These are phyloP conservation scores for Channallabes apus DNA, from an alignment of 2,797 vertebrate genomes.

Conservation along the genomic window DNA sequence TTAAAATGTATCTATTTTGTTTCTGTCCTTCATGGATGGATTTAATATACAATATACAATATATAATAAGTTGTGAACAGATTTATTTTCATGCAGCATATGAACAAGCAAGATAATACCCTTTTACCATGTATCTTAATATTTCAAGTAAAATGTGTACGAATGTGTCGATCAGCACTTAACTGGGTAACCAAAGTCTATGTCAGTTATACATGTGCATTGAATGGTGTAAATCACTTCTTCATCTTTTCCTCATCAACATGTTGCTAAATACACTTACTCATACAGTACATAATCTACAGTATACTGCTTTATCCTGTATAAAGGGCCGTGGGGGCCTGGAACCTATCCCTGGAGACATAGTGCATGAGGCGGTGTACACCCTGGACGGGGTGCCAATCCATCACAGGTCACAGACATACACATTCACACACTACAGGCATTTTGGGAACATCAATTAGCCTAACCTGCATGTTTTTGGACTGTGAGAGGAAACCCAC, in stretches of 20 bases:
- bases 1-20: neutral
- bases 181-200: constrained; percentile 56
- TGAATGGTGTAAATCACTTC: constrained; percentile 64
- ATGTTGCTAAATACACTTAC: constrained; percentile 62
- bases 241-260: constrained; percentile 59
- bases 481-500: too few relatives aligned
- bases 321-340: too few relatives aligned
- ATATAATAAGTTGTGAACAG: neutral
- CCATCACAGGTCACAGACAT: too few relatives aligned
- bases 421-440: too few relatives aligned
- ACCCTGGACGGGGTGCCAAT: too few relatives aligned
- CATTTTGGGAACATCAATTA: too few relatives aligned
- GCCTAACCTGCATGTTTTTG: too few relatives aligned
- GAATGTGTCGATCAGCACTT: constrained; percentile 28
- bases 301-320: too few relatives aligned
- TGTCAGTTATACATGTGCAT: constrained; percentile 67
- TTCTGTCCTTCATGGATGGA: neutral
- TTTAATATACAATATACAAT: neutral
- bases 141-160: constrained; percentile 17
- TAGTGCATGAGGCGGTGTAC: too few relatives aligned
- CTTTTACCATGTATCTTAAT: neutral
- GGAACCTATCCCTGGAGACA: too few relatives aligned
- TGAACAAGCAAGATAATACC: neutral
- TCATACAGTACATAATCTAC: too few relatives aligned
- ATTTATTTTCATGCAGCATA: neutral